phyloP scores from a whole-genome alignment of 2,113 vertebrate species.

The Hoplias malabaricus region DNA sequence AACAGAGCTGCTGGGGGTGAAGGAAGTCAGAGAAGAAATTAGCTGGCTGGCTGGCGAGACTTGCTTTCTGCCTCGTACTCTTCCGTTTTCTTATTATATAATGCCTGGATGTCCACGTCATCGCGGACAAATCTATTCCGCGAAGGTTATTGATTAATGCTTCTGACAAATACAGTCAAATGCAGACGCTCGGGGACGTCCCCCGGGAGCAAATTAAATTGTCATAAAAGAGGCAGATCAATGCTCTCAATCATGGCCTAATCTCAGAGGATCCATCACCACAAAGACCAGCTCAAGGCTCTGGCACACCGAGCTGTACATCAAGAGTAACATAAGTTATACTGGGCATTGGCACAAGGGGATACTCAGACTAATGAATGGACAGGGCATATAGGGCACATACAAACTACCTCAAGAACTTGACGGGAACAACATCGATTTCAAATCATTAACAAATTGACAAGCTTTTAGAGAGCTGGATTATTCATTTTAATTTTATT shows the following conservation, averaged over 20 bases:
- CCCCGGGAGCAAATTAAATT: constrained; percentile 44
- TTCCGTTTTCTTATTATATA: constrained; percentile 21
- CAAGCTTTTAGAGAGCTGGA: no score
- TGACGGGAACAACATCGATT: background rate
- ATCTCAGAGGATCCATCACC: constrained; percentile 33
- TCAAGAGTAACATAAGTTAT: background rate
- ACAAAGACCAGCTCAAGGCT: constrained; percentile 15
- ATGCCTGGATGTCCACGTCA: constrained; percentile 13
- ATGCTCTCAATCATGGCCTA: constrained; percentile 45
- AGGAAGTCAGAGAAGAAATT: background rate
- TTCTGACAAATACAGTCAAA: constrained; percentile 35
- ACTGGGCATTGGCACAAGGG: background rate
- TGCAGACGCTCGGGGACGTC: background rate
- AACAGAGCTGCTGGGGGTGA: background rate
- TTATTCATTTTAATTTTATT: no score
- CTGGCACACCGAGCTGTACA: background rate
- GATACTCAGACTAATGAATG: background rate
- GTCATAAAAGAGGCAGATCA: constrained; percentile 47
- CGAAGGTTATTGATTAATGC: constrained; percentile 41
- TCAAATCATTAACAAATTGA: no score
- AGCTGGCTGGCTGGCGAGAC: background rate
- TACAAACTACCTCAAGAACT: background rate
- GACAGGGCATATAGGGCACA: background rate
- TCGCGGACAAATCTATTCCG: constrained; percentile 32
- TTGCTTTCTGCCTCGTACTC: background rate